Evolutionary conservation across 1,140 invertebrate genomes (phyloP).

Genomic region (Chironomus tepperi): DNA sequence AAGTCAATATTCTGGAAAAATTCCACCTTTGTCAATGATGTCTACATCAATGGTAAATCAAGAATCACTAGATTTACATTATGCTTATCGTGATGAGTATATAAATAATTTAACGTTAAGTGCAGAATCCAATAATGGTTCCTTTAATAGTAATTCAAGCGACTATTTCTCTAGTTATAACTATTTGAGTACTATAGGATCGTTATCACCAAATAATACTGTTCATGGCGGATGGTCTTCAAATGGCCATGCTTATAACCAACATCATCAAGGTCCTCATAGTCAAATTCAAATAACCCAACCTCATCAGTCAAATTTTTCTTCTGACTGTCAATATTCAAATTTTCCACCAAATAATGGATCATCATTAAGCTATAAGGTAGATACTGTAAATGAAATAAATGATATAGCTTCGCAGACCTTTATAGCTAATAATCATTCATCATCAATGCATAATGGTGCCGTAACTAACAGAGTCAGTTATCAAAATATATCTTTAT

Average conservation of each 20-base stretch:
- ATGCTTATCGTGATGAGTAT: constrained; percentile 25
- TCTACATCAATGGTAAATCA: background rate
- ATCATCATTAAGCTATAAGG: constrained; percentile 28
- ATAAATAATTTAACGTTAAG: background rate
- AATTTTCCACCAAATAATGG: constrained; percentile 26
- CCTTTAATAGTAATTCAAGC: background rate
- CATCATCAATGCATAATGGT: constrained; percentile 26
- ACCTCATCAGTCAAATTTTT: background rate
- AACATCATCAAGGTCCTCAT: background rate
- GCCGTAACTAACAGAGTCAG: constrained; percentile 27
- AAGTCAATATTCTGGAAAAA: background rate
- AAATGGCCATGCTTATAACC: background rate
- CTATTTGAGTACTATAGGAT: background rate
- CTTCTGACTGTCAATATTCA: background rate
- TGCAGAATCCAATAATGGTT: background rate
- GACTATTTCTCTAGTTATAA: background rate
- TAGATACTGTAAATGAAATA: background rate
- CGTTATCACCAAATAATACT: background rate
- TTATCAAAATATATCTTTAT: constrained; percentile 25
- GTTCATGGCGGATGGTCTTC: background rate
- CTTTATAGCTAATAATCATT: constrained; percentile 28
- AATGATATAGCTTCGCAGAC: constrained; percentile 24
- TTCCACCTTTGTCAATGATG: background rate
- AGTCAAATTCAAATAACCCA: background rate
- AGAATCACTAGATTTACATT: constrained; percentile 24